Evolutionary conservation across 1,140 invertebrate species (phyloP).

Genomic region (Drosophila chauvacae): DNA sequence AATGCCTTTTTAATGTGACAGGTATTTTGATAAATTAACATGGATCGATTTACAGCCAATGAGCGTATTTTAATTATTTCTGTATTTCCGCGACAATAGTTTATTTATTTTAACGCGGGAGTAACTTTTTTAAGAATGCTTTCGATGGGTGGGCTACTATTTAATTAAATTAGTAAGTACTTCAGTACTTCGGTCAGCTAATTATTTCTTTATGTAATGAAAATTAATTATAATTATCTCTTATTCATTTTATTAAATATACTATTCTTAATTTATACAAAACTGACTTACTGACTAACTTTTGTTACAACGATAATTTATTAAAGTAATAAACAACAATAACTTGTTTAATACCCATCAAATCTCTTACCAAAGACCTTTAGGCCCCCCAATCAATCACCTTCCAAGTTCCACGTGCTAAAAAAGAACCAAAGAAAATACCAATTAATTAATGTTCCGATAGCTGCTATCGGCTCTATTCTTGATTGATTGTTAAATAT

Average conservation of each 20-base stretch:
- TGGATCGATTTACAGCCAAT: constrained; percentile 2
- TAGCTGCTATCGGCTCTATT: constrained; percentile 32
- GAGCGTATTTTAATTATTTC: constrained; percentile 15
- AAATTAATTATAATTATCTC: too few relatives aligned
- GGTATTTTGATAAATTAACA: constrained; percentile 48
- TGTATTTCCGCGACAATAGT: constrained; percentile 1
- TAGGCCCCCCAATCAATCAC: constrained; percentile 33
- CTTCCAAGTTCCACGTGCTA: constrained; percentile 4
- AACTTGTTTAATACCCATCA: constrained; percentile 3
- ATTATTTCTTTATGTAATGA: too few relatives aligned
- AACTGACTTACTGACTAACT: too few relatives aligned
- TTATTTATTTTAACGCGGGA: not conserved
- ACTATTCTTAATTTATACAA: not conserved
- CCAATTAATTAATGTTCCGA: constrained; percentile 39
- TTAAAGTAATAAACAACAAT: constrained; percentile 11
- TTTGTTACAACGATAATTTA: not conserved
- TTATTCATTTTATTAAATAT: not conserved
- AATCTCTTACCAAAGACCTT: constrained; percentile 5
- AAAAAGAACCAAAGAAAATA: not conserved
- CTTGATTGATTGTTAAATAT: constrained; percentile 22
- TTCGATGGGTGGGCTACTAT: not conserved
- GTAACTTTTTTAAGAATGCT: not conserved
- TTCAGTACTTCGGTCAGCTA: not conserved
- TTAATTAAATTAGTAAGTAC: not conserved
- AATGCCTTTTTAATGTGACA: constrained; percentile 43